Conservation (phyloP, 2,797 vertebrate species). For the Amblyraja radiata region DNA sequence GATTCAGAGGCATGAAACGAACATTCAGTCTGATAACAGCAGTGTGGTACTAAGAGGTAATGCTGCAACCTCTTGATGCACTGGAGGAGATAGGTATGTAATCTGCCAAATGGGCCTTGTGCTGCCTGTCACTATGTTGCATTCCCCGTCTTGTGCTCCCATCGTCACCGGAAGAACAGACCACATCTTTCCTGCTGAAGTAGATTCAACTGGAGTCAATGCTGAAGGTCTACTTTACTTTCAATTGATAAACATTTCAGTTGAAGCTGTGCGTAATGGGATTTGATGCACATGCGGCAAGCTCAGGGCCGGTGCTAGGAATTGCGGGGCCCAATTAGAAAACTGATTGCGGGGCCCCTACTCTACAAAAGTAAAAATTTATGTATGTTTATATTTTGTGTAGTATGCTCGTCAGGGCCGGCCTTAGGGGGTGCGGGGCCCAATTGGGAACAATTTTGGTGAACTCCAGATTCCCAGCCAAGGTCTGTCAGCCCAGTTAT, state of each 20-base stretch:
- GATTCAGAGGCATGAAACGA: background rate
- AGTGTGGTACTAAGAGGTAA: constrained; percentile 1
- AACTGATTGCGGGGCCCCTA: no score
- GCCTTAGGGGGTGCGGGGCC: no score
- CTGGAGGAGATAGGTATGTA: background rate
- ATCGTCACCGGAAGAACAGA: background rate
- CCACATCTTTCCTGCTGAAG: background rate
- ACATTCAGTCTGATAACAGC: background rate
- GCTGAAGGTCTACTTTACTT: background rate
- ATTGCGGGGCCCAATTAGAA: no score
- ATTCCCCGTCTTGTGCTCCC: background rate
- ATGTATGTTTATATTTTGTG: no score
- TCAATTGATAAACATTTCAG: background rate
- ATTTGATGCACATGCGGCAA: background rate
- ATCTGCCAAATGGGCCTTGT: background rate
- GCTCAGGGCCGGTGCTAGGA: no score
- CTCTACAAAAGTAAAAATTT: no score
- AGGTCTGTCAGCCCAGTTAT: no score
- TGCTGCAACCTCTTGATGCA: background rate
- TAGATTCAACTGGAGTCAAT: background rate
- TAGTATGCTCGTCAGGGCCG: no score
- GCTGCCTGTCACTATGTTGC: background rate
- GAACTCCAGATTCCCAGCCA: no score
- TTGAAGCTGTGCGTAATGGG: background rate
- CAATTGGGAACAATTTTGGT: no score